phyloP scores from a whole-genome alignment of 2,888 invertebrate genomes.

The Calameuta pallipes region DNA sequence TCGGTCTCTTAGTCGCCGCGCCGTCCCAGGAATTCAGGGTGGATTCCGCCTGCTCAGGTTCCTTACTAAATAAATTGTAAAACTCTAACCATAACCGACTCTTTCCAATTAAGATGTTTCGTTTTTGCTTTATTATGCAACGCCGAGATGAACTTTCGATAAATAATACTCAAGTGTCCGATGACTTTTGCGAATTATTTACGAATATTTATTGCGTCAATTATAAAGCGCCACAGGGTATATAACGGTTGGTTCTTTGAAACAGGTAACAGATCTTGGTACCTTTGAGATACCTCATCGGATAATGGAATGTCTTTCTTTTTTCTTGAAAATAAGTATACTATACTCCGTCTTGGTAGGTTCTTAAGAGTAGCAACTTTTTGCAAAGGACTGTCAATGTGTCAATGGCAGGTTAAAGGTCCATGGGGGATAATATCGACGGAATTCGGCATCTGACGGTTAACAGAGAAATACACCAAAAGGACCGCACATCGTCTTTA shows the following conservation, averaged over 20 bases:
- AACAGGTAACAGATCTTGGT: not conserved
- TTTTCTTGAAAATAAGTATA: not conserved
- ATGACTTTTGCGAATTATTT: not conserved
- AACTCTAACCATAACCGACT: not conserved
- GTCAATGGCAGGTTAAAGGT: not conserved
- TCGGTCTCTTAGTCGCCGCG: not conserved
- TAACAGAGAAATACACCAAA: not conserved
- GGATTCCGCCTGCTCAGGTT: not conserved
- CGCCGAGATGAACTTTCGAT: not conserved
- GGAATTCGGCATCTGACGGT: not conserved
- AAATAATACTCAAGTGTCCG: not conserved
- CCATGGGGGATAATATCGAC: not conserved
- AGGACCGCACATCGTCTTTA: not conserved
- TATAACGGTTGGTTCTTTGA: not conserved
- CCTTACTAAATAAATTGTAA: not conserved
- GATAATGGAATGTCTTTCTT: not conserved
- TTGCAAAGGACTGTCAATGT: not conserved
- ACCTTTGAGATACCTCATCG: not conserved
- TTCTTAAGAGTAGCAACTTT: not conserved
- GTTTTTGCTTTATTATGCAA: not conserved
- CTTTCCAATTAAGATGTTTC: not conserved
- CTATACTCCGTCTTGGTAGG: not conserved
- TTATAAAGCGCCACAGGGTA: not conserved
- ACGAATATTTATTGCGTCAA: not conserved
- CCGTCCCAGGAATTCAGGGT: slow-evolving; percentile 2